phyloP scores from a whole-genome alignment of 1,140 invertebrate genomes.

The Planococcus citri region DNA sequence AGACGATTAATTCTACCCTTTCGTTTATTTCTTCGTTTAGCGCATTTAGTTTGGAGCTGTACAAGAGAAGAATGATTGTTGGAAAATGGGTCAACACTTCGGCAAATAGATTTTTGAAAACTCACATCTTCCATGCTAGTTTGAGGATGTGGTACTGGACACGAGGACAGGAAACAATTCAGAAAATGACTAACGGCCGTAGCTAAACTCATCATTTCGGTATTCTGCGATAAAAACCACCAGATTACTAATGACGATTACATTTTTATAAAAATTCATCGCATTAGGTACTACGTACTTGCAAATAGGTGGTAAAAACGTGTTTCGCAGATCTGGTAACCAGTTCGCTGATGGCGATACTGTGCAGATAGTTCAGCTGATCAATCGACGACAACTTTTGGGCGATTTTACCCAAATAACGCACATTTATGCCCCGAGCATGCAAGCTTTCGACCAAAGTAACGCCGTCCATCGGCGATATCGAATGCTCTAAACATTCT shows the following conservation, averaged over 20 bases:
- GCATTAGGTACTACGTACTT: constrained; percentile 42
- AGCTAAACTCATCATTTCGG: constrained; percentile 78
- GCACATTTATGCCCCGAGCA: constrained; percentile 87
- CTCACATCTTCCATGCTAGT: constrained; percentile 53
- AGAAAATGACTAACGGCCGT: constrained; percentile 86
- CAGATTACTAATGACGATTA: background rate
- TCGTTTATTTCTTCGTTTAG: constrained; percentile 51
- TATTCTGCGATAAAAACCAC: constrained; percentile 38
- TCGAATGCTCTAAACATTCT: constrained; percentile 82
- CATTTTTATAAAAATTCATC: background rate
- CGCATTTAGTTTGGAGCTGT: constrained; percentile 46
- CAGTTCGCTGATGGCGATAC: constrained; percentile 75
- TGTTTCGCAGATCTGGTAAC: constrained; percentile 82
- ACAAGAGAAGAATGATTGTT: too few relatives aligned
- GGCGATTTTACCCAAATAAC: constrained; percentile 85
- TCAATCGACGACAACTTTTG: constrained; percentile 62
- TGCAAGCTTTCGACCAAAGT: constrained; percentile 91
- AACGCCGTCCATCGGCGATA: constrained; percentile 85
- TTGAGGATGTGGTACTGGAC: constrained; percentile 46
- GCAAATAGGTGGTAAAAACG: constrained; percentile 82
- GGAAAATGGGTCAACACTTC: background rate
- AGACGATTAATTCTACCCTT: constrained; percentile 48
- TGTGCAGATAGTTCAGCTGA: constrained; percentile 72
- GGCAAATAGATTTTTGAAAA: background rate
- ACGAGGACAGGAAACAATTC: constrained; percentile 79